Conservation (phyloP, 1,140 invertebrate species). For the Papilio aristodemus region DNA sequence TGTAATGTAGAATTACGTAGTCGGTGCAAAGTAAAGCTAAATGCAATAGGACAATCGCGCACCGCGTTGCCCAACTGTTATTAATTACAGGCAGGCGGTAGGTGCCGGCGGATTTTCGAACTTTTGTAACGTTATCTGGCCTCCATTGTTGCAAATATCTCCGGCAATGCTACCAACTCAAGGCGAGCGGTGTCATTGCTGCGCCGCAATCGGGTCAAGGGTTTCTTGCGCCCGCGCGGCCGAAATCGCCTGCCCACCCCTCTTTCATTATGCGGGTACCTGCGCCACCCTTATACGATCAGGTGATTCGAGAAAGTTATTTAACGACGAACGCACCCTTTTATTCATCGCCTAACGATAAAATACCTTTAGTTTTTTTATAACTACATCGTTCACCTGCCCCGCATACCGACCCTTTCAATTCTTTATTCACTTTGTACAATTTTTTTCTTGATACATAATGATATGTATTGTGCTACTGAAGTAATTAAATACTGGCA, state of each 20-base stretch:
- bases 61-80: slow-evolving; percentile 66
- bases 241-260: slow-evolving; percentile 37
- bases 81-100: slow-evolving; percentile 72
- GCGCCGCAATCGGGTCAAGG: slow-evolving; percentile 75
- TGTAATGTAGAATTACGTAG: slow-evolving; percentile 23
- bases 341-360: slow-evolving; percentile 43
- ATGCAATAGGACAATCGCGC: slow-evolving; percentile 49
- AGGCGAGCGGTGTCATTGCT: slow-evolving; percentile 79
- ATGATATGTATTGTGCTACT: slow-evolving; percentile 22
- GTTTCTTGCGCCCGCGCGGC: slow-evolving; percentile 56
- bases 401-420: slow-evolving; percentile 51
- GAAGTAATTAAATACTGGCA: slow-evolving; percentile 7
- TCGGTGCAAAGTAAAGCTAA: slow-evolving; percentile 41
- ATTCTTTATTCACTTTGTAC: slow-evolving; percentile 47
- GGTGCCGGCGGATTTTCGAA: slow-evolving; percentile 76
- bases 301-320: slow-evolving; percentile 63
- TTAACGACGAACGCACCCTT: slow-evolving; percentile 56
- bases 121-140: slow-evolving; percentile 79
- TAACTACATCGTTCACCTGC: slow-evolving; percentile 67
- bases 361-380: slow-evolving; percentile 54
- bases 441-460: slow-evolving; percentile 35
- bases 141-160: slow-evolving; percentile 80
- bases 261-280: slow-evolving; percentile 55
- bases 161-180: slow-evolving; percentile 77
- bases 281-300: slow-evolving; percentile 59